These are phyloP conservation scores for Sebastes umbrosus DNA, from an alignment of 2,797 vertebrate genomes.

Conservation along the genomic window DNA sequence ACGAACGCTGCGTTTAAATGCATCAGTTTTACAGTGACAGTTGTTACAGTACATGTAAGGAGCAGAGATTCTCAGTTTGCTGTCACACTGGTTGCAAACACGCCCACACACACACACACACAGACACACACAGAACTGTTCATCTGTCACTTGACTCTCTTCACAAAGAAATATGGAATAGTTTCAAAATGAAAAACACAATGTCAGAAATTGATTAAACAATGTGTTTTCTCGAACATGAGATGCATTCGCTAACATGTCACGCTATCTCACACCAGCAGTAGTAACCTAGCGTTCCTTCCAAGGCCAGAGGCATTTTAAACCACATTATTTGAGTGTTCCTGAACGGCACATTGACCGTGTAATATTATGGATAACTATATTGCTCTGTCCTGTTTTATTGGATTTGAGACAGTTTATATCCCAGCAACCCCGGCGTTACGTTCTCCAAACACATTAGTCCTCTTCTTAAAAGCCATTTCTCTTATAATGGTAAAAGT, in stretches of 20 bases:
- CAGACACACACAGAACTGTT: neutral
- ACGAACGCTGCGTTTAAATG: conserved; percentile 20
- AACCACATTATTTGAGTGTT: neutral
- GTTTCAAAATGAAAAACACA: neutral
- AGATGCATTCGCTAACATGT: neutral
- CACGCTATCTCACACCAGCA: neutral
- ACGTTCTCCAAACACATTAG: neutral
- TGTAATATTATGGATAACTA: neutral
- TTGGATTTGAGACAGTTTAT: neutral
- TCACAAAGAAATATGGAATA: neutral
- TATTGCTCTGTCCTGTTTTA: neutral
- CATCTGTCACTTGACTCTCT: neutral
- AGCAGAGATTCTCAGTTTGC: neutral
- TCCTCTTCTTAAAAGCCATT: neutral
- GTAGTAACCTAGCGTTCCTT: neutral
- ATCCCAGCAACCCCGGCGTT: neutral
- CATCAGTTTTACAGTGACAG: conserved; percentile 10
- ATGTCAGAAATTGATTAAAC: neutral
- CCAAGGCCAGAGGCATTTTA: neutral
- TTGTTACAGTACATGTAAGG: neutral
- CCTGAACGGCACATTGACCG: neutral
- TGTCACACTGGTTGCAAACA: neutral
- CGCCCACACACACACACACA: neutral
- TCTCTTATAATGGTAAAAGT: neutral
- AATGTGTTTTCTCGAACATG: neutral